Conservation (phyloP, 30 jellyfish, hydroid and myxozoan species). For the Cassiopea andromeda region DNA sequence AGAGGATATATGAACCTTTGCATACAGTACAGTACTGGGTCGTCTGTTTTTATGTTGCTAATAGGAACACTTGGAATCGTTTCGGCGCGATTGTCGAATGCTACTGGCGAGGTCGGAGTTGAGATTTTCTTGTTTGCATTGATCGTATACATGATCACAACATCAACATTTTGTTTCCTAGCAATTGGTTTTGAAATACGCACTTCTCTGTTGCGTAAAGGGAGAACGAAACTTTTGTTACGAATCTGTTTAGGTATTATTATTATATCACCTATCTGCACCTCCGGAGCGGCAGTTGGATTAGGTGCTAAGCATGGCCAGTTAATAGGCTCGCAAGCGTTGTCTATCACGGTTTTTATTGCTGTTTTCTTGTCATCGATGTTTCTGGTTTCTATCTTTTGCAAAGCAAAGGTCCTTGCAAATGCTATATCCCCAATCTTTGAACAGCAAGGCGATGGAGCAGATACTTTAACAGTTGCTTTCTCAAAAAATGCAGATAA, state of each 20-base stretch:
- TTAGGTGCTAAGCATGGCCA: constrained; percentile 20
- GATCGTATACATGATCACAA: constrained; percentile 3
- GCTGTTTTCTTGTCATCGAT: constrained; percentile 3
- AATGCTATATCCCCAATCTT: constrained; percentile 9
- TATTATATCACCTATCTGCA: constrained; percentile 1
- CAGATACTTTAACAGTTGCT: neutral
- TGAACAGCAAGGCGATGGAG: neutral
- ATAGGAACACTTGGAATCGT: constrained; percentile 29
- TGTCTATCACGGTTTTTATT: neutral
- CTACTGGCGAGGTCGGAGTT: constrained; percentile 17
- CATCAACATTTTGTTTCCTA: constrained; percentile 3
- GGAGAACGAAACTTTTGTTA: neutral
- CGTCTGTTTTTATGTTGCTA: neutral
- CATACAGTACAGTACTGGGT: constrained; percentile 19
- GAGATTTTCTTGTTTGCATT: constrained; percentile 16
- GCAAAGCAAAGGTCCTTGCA: constrained; percentile 27
- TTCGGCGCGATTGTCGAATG: constrained; percentile 32
- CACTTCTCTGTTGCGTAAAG: constrained; percentile 10
- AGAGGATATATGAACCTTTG: neutral
- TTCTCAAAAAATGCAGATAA: neutral
- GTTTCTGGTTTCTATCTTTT: neutral
- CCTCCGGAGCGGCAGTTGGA: constrained; percentile 25
- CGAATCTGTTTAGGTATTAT: constrained; percentile 7
- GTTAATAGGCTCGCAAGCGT: neutral
- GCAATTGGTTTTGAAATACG: constrained; percentile 3